Base-by-base conservation (phyloP, 2,797 vertebrate genomes). In the Pelobates cultripes region DNA sequence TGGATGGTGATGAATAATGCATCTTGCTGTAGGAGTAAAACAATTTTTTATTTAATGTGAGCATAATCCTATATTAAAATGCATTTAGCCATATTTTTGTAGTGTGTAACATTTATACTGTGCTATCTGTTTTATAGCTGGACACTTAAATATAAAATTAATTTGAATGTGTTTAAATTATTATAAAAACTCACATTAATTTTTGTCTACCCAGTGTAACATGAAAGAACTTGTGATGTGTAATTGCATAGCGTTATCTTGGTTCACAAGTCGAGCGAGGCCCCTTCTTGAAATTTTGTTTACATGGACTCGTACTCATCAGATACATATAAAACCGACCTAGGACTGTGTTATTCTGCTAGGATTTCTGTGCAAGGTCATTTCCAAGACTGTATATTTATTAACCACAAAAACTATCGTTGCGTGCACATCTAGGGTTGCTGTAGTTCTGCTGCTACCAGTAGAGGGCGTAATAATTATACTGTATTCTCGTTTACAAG, bases 401-500 rank as follows among this genome's bases (percentile, higher is more conserved):
- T 68, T 68, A 43, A 42, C 13, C 41, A 43, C 66, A 68, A 17
- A 68, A 10, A 42, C 40, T n/a, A 43, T 43, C 9, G 7, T 8
- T 43, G 40, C 4, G 7, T 68, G 42, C 40, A 40, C 40, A 9
- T 42, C 41, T 14, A 43, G 66, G 40, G 40, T 12, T 68, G 66
- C 14, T 68, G 66, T 42, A 17, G 40, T 43, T 5, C 40, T 68
- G 47, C 47, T 51, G 66, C 40, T 68, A 5, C 66, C 41, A 68
- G 41, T 68, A 43, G 13, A 42, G 41, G 41, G 43, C 3, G 7
- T n/a, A 44, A 15, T 45, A 7, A 3, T 70, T 45, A 71, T 71
- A 51, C 70, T 53, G 60, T 47, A 14, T 75, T 55, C n/a, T 63
- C 70, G 82, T 75, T 79, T 83, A 79, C 77, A 79, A 79, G 47